Evolutionary conservation across 2,113 vertebrate genomes (phyloP).

Genomic region (Melanerpes aurifrons): DNA sequence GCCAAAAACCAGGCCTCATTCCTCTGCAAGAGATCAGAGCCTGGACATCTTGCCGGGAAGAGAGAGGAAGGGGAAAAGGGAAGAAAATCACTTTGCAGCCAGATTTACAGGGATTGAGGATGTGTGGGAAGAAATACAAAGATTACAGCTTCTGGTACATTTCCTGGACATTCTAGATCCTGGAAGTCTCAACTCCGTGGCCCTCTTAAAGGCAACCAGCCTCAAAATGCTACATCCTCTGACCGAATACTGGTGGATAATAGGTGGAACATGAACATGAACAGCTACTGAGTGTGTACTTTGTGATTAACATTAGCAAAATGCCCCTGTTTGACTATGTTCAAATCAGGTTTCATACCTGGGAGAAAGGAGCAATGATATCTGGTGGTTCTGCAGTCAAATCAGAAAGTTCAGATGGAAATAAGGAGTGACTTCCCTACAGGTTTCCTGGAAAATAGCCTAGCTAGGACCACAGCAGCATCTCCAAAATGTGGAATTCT

Average conservation of each 20-base stretch:
- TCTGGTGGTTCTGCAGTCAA: neutral
- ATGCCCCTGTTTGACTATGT: neutral
- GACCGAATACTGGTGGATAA: neutral
- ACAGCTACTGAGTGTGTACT: neutral
- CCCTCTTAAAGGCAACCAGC: too few relatives aligned
- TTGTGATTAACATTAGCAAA: neutral
- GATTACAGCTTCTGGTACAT: too few relatives aligned
- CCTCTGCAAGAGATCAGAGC: too few relatives aligned
- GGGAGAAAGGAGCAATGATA: neutral
- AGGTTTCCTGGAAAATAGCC: neutral
- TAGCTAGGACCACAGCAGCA: neutral
- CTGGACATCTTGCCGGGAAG: too few relatives aligned
- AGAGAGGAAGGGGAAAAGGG: too few relatives aligned
- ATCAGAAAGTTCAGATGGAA: neutral
- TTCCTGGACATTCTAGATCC: too few relatives aligned
- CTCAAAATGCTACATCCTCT: neutral
- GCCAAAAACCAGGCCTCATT: too few relatives aligned
- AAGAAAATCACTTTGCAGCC: too few relatives aligned
- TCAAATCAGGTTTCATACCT: neutral
- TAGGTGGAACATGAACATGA: accelerated
- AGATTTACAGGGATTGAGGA: too few relatives aligned
- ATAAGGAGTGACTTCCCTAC: neutral
- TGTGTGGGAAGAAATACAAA: too few relatives aligned
- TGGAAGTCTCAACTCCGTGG: too few relatives aligned
- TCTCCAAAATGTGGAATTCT: neutral